Base-by-base conservation (phyloP, 2,888 invertebrate species). In the Thera obeliscata region DNA sequence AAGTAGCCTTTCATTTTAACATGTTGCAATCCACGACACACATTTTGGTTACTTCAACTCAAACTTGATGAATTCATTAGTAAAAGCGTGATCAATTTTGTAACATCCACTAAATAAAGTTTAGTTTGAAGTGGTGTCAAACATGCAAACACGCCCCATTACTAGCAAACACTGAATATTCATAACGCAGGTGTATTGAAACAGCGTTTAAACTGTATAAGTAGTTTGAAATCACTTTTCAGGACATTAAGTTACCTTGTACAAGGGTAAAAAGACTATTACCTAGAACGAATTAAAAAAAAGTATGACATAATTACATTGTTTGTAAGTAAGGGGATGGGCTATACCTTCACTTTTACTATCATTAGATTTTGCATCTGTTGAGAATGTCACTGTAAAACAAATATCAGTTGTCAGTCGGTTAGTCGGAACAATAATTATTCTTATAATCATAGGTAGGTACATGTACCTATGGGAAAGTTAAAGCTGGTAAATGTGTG, bases 371-470 rank as follows among this genome's bases (percentile, higher is more conserved):
- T 87, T 88, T 71, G 88, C 87, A 78, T 90, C 91, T 78, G 86
- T 84, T 81, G 90, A 90, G 85, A 93, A 93, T 77, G 90, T 91
- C 85, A 93, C 91, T 82, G 90, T 88, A 92, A 84, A 83, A 82
- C 82, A 87, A 87, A 85, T 79, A 81, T 70, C 78, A 75, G 60
- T 65, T 67, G 78, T 80, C 80, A 79, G 77, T 78, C 76, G 22
- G 78, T 78, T 75, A 72, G 81, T 78, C 72, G 52, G 38, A 59
- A 64, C 56, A 60, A 55, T 22, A 22, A 22, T 22, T 22, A 22
- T 22, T 22, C 22, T 22, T 22, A 22, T 22, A 1, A 22, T 22
- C 0, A 22, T 57, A 67, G 65, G 69, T 61, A 69, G 11, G 55
- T 64, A 59, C n/a, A 64, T 57, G 9, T 52, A 58, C 33, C 2